These are phyloP conservation scores for Neomorphus geoffroyi DNA, from an alignment of 2,797 vertebrate genomes.

Conservation along the genomic window DNA sequence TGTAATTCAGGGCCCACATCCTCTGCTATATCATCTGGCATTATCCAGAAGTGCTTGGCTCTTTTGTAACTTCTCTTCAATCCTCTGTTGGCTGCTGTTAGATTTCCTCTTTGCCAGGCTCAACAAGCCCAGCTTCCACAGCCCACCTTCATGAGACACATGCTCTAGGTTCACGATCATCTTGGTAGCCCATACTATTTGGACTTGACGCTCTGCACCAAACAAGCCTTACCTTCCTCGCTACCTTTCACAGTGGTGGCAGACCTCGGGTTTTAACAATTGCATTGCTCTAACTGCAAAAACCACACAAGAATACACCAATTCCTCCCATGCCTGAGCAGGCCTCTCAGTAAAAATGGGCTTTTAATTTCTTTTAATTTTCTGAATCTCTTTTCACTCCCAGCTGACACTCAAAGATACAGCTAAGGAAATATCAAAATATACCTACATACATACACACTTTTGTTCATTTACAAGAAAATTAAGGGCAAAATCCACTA, in stretches of 20 bases:
- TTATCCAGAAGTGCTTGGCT: neutral
- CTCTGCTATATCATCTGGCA: neutral
- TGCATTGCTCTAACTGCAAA: neutral
- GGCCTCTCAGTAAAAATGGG: neutral
- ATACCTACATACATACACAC: neutral
- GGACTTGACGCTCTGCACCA: neutral
- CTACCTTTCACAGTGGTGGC: neutral
- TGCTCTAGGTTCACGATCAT: neutral
- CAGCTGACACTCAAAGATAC: neutral
- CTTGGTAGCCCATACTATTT: neutral
- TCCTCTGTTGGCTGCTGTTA: neutral
- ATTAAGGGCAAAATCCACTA: neutral
- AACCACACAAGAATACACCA: neutral
- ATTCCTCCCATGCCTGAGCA: neutral
- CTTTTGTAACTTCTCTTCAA: neutral
- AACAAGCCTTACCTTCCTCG: neutral
- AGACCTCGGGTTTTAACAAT: neutral
- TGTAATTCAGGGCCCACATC: neutral
- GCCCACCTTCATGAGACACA: accelerated
- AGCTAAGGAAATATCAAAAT: neutral
- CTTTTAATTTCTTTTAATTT: neutral
- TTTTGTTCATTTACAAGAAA: neutral
- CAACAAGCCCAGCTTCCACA: neutral
- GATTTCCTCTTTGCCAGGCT: neutral
- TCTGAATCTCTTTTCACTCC: neutral